Evolutionary conservation across 2,797 vertebrate species (phyloP).

Genomic region (Lophius americanus): DNA sequence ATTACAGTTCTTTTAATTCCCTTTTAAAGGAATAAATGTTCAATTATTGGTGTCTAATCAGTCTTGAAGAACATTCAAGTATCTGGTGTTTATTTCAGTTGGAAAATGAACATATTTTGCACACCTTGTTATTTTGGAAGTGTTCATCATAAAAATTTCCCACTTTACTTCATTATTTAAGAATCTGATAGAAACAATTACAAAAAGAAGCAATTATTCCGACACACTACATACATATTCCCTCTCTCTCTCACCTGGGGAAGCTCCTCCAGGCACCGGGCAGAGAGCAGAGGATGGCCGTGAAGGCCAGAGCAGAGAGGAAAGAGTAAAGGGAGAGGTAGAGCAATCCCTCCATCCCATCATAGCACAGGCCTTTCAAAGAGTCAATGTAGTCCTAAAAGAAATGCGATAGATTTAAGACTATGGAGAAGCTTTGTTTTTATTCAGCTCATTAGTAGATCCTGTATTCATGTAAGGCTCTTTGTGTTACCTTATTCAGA

Average conservation of each 20-base stretch:
- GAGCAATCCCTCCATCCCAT: constrained; percentile 90
- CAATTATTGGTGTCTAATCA: no score
- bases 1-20: no score
- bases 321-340: constrained; percentile 87
- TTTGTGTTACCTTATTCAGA: constrained; percentile 87
- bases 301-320: constrained; percentile 88
- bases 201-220: no score
- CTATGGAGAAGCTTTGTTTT: not conserved
- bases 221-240: not conserved
- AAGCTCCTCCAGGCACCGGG: constrained; percentile 92
- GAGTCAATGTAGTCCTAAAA: constrained; percentile 89
- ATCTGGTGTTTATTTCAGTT: no score
- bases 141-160: no score
- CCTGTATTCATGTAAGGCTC: not conserved
- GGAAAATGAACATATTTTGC: no score
- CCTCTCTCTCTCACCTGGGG: constrained; percentile 82
- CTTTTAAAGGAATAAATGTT: no score
- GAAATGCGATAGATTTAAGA: not conserved
- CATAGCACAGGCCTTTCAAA: constrained; percentile 91
- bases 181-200: no score
- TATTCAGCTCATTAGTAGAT: not conserved
- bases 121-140: no score
- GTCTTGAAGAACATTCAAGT: no score
- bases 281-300: constrained; percentile 89
- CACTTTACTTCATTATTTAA: no score